These are phyloP conservation scores for Halocynthia roretzi DNA, from an alignment of 23 tunicate genomes.

Conservation along the genomic window DNA sequence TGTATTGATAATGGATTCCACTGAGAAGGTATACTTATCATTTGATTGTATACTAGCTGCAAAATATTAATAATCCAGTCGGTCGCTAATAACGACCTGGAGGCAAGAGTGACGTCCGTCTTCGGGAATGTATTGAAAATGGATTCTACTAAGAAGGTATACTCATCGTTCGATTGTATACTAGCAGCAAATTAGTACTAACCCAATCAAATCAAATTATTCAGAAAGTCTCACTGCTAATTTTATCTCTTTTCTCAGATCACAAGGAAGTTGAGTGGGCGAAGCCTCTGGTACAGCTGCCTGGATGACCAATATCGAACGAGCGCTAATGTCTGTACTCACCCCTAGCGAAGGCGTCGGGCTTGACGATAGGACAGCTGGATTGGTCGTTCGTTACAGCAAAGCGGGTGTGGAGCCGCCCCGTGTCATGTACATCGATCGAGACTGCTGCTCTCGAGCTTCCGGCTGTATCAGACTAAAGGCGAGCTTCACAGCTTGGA, in stretches of 20 bases:
- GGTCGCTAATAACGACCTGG: no score
- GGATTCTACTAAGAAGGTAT: conserved; percentile 42
- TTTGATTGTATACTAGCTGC: no score
- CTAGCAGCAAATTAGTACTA: no score
- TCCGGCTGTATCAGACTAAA: background rate
- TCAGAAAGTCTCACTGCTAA: no score
- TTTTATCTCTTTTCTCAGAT: no score
- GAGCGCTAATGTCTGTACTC: conserved; percentile 20
- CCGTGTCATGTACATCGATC: conserved; percentile 12
- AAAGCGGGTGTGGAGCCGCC: conserved; percentile 27
- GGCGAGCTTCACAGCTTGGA: background rate
- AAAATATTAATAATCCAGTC: no score
- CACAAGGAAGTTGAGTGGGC: background rate
- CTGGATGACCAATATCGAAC: conserved; percentile 38
- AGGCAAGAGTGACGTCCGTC: conserved; percentile 20
- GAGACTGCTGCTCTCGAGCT: conserved; percentile 12
- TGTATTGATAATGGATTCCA: no score
- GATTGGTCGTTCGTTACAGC: conserved; percentile 12
- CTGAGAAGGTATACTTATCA: no score
- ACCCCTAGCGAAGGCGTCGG: conserved; percentile 10
- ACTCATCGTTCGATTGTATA: no score
- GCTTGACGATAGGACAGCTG: conserved; percentile 8
- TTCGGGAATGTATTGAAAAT: conserved; percentile 34
- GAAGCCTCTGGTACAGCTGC: conserved; percentile 13
- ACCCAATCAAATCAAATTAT: no score